Conservation (phyloP, 2,888 invertebrate genomes). For the Ormyrus pomaceus region DNA sequence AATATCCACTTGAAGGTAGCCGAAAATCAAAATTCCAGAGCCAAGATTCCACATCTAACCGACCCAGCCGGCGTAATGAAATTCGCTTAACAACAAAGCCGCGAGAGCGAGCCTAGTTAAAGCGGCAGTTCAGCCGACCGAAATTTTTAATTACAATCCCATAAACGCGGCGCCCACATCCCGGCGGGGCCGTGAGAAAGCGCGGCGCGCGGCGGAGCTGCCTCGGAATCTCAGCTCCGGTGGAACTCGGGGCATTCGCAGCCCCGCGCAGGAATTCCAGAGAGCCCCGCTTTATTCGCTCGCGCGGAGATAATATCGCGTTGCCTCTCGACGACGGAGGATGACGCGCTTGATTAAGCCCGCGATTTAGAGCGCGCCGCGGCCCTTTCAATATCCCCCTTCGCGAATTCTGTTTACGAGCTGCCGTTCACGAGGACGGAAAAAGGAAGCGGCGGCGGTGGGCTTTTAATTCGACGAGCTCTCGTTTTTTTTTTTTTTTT, state of each 20-base stretch:
- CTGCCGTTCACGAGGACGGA: not conserved
- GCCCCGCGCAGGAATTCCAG: constrained; percentile 6
- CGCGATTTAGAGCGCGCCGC: constrained; percentile 18
- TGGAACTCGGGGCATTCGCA: constrained; percentile 41
- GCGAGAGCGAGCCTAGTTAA: too few relatives aligned
- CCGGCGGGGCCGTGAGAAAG: not conserved
- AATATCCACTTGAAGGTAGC: too few relatives aligned
- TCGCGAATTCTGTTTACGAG: constrained; percentile 4
- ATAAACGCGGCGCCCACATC: too few relatives aligned
- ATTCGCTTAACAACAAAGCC: too few relatives aligned
- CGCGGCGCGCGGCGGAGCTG: not conserved
- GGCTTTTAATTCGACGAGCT: constrained; percentile 18
- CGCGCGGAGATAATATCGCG: constrained; percentile 40
- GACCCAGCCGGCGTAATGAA: too few relatives aligned
- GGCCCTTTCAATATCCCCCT: constrained; percentile 25
- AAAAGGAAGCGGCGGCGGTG: not conserved
- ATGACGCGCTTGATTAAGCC: constrained; percentile 40
- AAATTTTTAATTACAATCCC: too few relatives aligned
- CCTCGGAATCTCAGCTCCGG: constrained; percentile 42
- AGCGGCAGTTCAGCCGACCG: too few relatives aligned
- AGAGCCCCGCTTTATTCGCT: constrained; percentile 22
- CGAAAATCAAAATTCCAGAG: too few relatives aligned
- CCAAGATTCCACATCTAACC: too few relatives aligned
- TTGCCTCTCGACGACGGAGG: constrained; percentile 1
- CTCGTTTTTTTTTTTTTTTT: not conserved